phyloP scores from a whole-genome alignment of 1,140 invertebrate species.

The Drosophila leontia region DNA sequence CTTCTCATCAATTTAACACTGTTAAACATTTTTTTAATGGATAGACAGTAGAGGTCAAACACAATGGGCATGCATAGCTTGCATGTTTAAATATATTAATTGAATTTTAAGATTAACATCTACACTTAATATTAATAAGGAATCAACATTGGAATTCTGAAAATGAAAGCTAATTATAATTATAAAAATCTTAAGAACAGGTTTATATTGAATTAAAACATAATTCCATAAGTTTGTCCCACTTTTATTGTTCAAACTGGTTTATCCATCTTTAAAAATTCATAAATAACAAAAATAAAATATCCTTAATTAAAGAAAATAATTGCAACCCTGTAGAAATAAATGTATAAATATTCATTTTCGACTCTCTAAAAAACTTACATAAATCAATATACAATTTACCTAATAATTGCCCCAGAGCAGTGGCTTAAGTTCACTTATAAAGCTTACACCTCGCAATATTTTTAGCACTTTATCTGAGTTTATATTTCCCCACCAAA shows the following conservation, averaged over 20 bases:
- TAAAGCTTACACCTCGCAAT: not conserved
- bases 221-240: too few relatives aligned
- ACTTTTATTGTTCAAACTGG: too few relatives aligned
- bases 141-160: too few relatives aligned
- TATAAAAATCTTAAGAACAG: too few relatives aligned
- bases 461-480: constrained; percentile 19
- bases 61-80: not conserved
- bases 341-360: not conserved
- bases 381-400: not conserved
- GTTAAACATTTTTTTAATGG: constrained; percentile 4
- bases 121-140: too few relatives aligned
- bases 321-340: not conserved
- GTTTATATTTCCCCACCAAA: constrained; percentile 11
- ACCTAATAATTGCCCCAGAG: not conserved
- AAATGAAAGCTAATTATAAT: too few relatives aligned
- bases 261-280: too few relatives aligned
- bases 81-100: not conserved
- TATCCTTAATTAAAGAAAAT: not conserved
- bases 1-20: not conserved
- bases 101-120: not conserved
- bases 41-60: not conserved
- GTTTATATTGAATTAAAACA: too few relatives aligned
- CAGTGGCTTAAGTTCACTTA: too few relatives aligned
- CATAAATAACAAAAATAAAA: not conserved
- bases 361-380: not conserved